phyloP scores from a whole-genome alignment of 2,888 invertebrate species.

The Ethmia dodecea region DNA sequence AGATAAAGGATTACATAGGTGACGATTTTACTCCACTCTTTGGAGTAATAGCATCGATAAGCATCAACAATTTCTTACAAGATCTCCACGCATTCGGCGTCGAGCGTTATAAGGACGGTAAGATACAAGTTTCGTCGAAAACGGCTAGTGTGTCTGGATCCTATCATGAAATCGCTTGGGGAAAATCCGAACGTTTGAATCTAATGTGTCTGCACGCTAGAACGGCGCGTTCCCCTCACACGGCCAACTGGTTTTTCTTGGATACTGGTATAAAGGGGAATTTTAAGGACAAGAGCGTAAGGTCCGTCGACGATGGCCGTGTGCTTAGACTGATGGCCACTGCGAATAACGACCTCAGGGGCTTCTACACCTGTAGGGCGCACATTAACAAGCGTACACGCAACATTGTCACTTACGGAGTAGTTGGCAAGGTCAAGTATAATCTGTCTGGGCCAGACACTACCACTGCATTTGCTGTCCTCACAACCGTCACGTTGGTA shows the following conservation, averaged over 20 bases:
- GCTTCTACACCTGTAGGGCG: constrained; percentile 62
- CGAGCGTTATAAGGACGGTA: constrained; percentile 44
- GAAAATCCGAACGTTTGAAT: constrained; percentile 52
- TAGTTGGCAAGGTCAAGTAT: constrained; percentile 47
- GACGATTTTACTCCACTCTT: constrained; percentile 43
- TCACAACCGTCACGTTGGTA: constrained; percentile 50
- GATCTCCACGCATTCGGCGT: constrained; percentile 46
- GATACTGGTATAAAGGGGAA: constrained; percentile 38
- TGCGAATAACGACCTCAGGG: constrained; percentile 47
- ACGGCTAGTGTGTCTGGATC: constrained; percentile 62
- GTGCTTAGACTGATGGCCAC: constrained; percentile 47
- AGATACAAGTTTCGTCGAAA: constrained; percentile 53
- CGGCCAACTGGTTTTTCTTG: constrained; percentile 53
- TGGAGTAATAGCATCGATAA: constrained; percentile 49
- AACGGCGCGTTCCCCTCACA: constrained; percentile 26
- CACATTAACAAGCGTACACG: constrained; percentile 40
- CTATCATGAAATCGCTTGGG: constrained; percentile 61
- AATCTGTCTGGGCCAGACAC: constrained; percentile 44
- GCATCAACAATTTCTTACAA: constrained; percentile 38
- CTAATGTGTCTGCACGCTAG: constrained; percentile 58
- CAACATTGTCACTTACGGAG: constrained; percentile 64
- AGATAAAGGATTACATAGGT: constrained; percentile 24
- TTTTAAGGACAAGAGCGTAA: constrained; percentile 32
- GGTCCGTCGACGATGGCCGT: constrained; percentile 49
- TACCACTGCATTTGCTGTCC: constrained; percentile 45